These are phyloP conservation scores for Glomeris maerens DNA, from an alignment of 1,140 invertebrate genomes.

Conservation along the genomic window DNA sequence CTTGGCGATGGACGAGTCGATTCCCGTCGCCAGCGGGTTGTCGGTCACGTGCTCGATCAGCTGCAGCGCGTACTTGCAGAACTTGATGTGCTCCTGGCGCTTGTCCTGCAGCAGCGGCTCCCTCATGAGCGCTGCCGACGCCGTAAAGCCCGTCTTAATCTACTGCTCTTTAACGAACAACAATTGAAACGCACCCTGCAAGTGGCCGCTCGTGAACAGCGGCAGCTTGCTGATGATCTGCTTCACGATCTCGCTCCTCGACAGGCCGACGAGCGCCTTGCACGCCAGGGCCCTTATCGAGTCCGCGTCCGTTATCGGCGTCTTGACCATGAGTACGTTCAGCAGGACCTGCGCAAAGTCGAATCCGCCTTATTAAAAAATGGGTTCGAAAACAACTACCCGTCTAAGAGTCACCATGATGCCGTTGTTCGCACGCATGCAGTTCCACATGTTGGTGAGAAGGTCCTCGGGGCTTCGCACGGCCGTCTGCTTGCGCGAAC, in stretches of 20 bases:
- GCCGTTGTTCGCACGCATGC: constrained; percentile 82
- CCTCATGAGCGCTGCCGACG: constrained; percentile 60
- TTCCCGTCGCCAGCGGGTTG: constrained; percentile 58
- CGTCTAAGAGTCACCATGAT: constrained; percentile 55
- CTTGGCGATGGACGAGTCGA: constrained; percentile 61
- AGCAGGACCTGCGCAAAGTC: constrained; percentile 34
- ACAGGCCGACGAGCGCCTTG: constrained; percentile 71
- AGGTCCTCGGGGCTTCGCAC: constrained; percentile 65
- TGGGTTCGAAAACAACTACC: background rate
- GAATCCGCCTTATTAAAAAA: background rate
- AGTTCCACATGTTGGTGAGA: constrained; percentile 82
- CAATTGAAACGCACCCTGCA: constrained; percentile 51
- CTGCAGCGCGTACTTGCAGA: constrained; percentile 87
- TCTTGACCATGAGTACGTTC: constrained; percentile 72
- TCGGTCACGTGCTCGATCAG: constrained; percentile 82
- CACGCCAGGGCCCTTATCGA: constrained; percentile 80
- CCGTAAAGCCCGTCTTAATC: background rate
- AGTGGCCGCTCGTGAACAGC: constrained; percentile 79
- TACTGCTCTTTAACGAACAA: background rate
- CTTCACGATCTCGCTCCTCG: constrained; percentile 73
- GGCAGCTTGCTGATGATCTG: constrained; percentile 94
- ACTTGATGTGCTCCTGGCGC: constrained; percentile 81
- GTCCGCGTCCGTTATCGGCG: constrained; percentile 92
- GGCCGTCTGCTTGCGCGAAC: constrained; percentile 54
- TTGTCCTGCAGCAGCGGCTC: constrained; percentile 94